Percentiles rank a stretch among this genome's conserved stretches.
These are phyloP conservation scores for Diplosoma virens DNA, from an alignment of 23 tunicate species.

Conservation along the genomic window DNA sequence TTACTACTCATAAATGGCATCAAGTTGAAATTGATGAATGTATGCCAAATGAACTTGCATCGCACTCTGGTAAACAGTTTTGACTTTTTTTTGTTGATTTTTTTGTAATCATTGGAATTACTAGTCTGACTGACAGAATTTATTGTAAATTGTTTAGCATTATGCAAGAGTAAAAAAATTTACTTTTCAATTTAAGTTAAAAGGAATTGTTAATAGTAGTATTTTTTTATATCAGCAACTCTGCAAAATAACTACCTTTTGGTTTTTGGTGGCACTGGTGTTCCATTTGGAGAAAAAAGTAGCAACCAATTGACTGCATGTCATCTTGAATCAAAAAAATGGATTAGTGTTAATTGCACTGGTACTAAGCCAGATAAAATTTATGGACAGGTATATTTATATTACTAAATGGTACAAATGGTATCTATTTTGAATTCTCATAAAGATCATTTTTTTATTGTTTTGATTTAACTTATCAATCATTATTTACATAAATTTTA, in stretches of 20 bases:
- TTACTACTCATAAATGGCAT: conserved; percentile 51
- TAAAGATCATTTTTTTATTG: too few species aligned
- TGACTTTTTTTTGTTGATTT: too few species aligned
- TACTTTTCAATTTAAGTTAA: too few species aligned
- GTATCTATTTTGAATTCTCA: too few species aligned
- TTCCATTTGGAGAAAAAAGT: conserved; percentile 66
- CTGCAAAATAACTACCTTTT: conserved; percentile 24
- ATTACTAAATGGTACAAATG: too few species aligned
- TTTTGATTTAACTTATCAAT: too few species aligned
- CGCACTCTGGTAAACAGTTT: conserved; percentile 55
- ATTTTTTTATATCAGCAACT: not conserved
- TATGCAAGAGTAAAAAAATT: too few species aligned
- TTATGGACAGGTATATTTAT: conserved; percentile 64
- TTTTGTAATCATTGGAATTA: not conserved
- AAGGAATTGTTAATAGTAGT: conserved; percentile 4
- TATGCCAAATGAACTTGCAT: conserved; percentile 77
- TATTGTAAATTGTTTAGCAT: not conserved
- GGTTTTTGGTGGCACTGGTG: conserved; percentile 72
- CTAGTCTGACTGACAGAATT: not conserved
- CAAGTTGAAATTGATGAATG: conserved; percentile 21
- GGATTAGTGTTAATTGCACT: conserved; percentile 37
- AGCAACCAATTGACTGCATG: conserved; percentile 67
- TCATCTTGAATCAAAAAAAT: conserved; percentile 32
- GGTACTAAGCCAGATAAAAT: conserved; percentile 61
- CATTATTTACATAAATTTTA: too few species aligned